Evolutionary conservation across 2,888 invertebrate genomes (phyloP).

Genomic region (Panzeria rudis): DNA sequence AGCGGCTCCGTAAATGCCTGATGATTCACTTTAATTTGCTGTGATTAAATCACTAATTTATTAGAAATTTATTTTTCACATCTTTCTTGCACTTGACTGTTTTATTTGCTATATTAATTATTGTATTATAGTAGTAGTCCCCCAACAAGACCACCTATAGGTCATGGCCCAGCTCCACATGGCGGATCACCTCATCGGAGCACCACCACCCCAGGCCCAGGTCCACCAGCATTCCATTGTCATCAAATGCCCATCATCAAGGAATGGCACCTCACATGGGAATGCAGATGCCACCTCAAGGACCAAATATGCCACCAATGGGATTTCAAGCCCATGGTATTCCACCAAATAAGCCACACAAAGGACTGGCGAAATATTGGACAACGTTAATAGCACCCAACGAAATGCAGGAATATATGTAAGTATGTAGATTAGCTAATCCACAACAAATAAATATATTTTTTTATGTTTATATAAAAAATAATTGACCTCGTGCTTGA

Average conservation of each 20-base stretch:
- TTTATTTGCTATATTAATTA: conserved; percentile 2
- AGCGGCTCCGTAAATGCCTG: background rate
- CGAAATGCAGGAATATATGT: too few relatives aligned
- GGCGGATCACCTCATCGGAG: conserved; percentile 80
- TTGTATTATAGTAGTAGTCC: conserved; percentile 58
- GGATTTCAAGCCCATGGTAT: conserved; percentile 87
- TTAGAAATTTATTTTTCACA: background rate
- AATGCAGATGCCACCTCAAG: conserved; percentile 84
- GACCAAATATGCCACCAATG: conserved; percentile 83
- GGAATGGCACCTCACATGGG: conserved; percentile 84
- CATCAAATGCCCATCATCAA: conserved; percentile 86
- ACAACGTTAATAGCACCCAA: too few relatives aligned
- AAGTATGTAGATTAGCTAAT: too few relatives aligned
- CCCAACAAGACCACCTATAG: conserved; percentile 77
- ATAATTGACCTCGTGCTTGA: too few relatives aligned
- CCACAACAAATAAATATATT: too few relatives aligned
- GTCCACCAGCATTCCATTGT: conserved; percentile 84
- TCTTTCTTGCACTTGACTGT: background rate
- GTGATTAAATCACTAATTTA: background rate
- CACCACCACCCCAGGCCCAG: conserved; percentile 82
- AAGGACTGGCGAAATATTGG: too few relatives aligned
- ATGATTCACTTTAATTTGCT: background rate
- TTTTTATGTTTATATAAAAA: too few relatives aligned
- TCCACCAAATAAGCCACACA: conserved; percentile 85
- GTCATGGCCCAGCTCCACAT: conserved; percentile 77